Conservation (phyloP, 2,797 vertebrate genomes). For the Coregonus ussuriensis region DNA sequence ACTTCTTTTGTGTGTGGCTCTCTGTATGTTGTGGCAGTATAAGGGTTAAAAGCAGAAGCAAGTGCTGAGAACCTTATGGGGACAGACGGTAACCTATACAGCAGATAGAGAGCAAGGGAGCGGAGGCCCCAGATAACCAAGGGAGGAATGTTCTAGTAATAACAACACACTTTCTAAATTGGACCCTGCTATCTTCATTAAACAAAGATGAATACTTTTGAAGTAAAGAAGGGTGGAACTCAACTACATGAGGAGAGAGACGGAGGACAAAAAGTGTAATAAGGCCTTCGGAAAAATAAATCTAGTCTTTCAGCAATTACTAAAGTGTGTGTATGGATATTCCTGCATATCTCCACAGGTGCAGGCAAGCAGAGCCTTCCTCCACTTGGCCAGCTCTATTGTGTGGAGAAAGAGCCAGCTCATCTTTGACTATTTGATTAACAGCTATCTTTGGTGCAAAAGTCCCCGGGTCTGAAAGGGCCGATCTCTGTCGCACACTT, state of each 20-base stretch:
- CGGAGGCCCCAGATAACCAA: conserved; percentile 57
- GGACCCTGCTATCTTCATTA: conserved; percentile 64
- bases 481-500: conserved; percentile 77
- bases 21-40: neutral
- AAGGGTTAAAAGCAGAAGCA: neutral
- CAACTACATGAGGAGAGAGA: neutral
- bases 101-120: conserved; percentile 42
- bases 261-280: conserved; percentile 34
- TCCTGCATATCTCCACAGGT: conserved; percentile 66
- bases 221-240: conserved; percentile 17
- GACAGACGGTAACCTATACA: neutral
- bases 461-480: conserved; percentile 64
- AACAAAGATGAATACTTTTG: conserved; percentile 36
- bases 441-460: conserved; percentile 72
- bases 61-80: neutral
- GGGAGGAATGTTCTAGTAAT: conserved; percentile 63
- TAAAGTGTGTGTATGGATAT: conserved; percentile 48
- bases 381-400: conserved; percentile 61
- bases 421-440: conserved; percentile 81
- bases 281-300: conserved; percentile 27
- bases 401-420: conserved; percentile 72
- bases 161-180: conserved; percentile 62
- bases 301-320: conserved; percentile 42
- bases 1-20: no score
- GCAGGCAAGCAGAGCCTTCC: conserved; percentile 68